Percentiles rank a stretch among this genome's conserved stretches.
Evolutionary conservation across 1,140 invertebrate species (phyloP).

Genomic region (Drosophila kohkoa): DNA sequence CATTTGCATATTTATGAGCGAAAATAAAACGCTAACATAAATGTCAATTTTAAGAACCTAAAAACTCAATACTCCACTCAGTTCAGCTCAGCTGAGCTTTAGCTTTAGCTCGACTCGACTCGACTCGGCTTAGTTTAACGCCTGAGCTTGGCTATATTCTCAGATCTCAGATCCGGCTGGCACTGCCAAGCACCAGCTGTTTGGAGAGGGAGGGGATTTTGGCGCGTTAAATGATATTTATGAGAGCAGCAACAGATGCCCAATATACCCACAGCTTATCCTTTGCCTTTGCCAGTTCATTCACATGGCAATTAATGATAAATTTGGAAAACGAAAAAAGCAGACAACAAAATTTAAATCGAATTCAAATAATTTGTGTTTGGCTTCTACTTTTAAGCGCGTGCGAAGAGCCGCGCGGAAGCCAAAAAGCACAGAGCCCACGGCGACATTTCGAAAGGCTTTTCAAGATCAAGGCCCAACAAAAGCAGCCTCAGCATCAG

Average conservation of each 20-base stretch:
- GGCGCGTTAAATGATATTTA: slow-evolving; percentile 41
- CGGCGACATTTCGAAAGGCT: slow-evolving; percentile 78
- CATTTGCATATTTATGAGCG: slow-evolving; percentile 80
- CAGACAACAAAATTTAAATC: slow-evolving; percentile 1
- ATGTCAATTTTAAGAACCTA: slow-evolving; percentile 63
- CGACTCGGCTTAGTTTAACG: not conserved
- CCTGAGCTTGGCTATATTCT: not conserved
- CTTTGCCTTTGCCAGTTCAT: slow-evolving; percentile 75
- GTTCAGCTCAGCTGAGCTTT: not conserved
- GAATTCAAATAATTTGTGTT: slow-evolving; percentile 18
- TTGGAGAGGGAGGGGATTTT: slow-evolving; percentile 2
- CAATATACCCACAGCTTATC: slow-evolving; percentile 44
- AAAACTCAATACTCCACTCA: slow-evolving; percentile 3
- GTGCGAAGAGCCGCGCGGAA: slow-evolving; percentile 67
- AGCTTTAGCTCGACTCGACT: not conserved
- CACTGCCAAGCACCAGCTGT: slow-evolving; percentile 64
- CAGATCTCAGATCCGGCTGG: slow-evolving; percentile 71
- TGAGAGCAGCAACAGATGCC: slow-evolving; percentile 33
- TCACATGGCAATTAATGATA: slow-evolving; percentile 69
- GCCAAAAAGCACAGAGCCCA: slow-evolving; percentile 45
- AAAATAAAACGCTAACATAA: slow-evolving; percentile 68
- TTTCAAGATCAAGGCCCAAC: slow-evolving; percentile 79
- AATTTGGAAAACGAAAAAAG: slow-evolving; percentile 27
- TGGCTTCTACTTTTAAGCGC: slow-evolving; percentile 41
- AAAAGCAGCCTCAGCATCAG: slow-evolving; percentile 18